phyloP scores from a whole-genome alignment of 92 coral and sea anemone species.

The Blastomussa wellsi region DNA sequence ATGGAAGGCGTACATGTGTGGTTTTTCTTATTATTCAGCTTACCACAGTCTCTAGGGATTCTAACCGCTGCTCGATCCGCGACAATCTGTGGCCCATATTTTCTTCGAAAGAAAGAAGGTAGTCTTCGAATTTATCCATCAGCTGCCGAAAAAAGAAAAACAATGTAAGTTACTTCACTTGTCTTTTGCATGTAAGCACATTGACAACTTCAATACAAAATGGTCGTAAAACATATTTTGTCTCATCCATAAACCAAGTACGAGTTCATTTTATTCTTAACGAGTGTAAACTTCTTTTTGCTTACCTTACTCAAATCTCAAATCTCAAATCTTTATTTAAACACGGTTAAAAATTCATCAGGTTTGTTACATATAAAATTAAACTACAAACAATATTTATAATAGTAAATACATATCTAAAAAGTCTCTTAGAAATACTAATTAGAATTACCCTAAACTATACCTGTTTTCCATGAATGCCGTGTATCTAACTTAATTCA shows the following conservation, averaged over 20 bases:
- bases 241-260: constrained; percentile 17
- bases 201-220: constrained; percentile 16
- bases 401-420: no score
- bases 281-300: constrained; percentile 20
- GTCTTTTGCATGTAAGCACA: constrained; percentile 7
- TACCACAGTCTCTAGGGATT: constrained; percentile 38
- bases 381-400: no score
- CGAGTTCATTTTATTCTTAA: neutral
- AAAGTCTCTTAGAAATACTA: no score
- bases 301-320: constrained; percentile 32
- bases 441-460: no score
- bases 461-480: no score
- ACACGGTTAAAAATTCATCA: no score
- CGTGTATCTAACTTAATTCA: no score
- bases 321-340: no score
- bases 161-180: constrained; percentile 28
- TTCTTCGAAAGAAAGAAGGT: constrained; percentile 6
- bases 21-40: constrained; percentile 24
- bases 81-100: constrained; percentile 30
- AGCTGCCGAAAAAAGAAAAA: constrained; percentile 25
- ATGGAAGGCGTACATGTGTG: constrained; percentile 1
- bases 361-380: no score
- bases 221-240: constrained; percentile 17
- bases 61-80: constrained; percentile 27
- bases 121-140: constrained; percentile 37